Percentiles rank a stretch among this genome's conserved stretches.
Evolutionary conservation across 2,797 vertebrate species (phyloP).

Genomic region (Enteromius radiatus): DNA sequence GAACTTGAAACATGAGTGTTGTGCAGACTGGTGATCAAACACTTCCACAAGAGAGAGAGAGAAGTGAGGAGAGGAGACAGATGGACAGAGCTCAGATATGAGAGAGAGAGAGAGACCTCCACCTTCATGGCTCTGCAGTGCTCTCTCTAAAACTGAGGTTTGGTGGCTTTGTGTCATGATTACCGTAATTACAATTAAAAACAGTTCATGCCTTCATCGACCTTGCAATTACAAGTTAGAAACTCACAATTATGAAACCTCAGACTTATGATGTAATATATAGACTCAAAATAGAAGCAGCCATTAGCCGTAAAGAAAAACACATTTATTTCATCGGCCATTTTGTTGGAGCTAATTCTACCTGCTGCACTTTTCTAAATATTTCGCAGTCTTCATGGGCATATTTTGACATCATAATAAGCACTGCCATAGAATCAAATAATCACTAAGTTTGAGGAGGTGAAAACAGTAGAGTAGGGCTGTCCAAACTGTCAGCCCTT

Average conservation of each 20-base stretch:
- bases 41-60: neutral
- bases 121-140: neutral
- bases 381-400: neutral
- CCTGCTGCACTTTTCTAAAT: neutral
- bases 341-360: neutral
- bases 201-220: neutral
- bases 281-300: neutral
- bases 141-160: neutral
- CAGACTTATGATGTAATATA: neutral
- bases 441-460: neutral
- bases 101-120: neutral
- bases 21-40: constrained; percentile 21
- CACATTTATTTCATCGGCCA: neutral
- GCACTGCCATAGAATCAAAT: neutral
- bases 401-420: neutral
- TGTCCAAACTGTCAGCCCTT: too few species aligned
- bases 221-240: neutral
- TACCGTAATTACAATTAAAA: neutral
- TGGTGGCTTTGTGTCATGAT: neutral
- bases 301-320: neutral
- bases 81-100: neutral
- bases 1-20: neutral
- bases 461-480: too few species aligned
- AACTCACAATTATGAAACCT: constrained; percentile 17
- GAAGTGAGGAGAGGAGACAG: neutral